phyloP scores from a whole-genome alignment of 2,113 vertebrate genomes.

The Dipodomys merriami region DNA sequence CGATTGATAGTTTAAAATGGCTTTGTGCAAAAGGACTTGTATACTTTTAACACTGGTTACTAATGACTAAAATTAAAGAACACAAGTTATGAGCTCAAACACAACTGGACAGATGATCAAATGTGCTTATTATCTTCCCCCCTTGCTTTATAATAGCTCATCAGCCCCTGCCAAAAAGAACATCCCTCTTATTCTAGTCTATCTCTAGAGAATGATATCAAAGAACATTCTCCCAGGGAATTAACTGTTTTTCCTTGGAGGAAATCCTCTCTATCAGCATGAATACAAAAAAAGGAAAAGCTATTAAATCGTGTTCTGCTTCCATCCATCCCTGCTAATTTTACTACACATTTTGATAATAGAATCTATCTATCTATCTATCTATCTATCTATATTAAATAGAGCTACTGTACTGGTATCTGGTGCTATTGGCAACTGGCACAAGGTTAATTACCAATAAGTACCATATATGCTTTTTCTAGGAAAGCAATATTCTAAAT shows the following conservation, averaged over 20 bases:
- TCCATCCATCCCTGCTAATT: neutral
- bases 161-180: constrained; percentile 16
- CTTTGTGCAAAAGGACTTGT: neutral
- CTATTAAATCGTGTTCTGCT: constrained; percentile 1
- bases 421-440: neutral
- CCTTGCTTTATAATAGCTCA: neutral
- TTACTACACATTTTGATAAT: constrained; percentile 32
- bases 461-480: neutral
- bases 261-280: constrained; percentile 45
- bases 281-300: constrained; percentile 14
- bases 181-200: constrained; percentile 47
- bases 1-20: neutral
- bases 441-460: neutral
- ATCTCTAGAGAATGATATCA: constrained; percentile 7
- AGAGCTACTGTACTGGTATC: neutral
- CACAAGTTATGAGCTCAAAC: neutral
- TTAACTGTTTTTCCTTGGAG: constrained; percentile 57
- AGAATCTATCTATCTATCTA: constrained; percentile 23
- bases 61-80: neutral
- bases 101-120: constrained; percentile 13
- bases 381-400: neutral
- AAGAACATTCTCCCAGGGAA: constrained; percentile 15
- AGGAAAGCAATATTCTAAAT: neutral
- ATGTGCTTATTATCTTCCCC: neutral
- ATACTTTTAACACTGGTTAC: neutral